A percentile compares a stretch with the other conserved stretches of the same genome.
phyloP scores from a whole-genome alignment of 2,113 vertebrate species.

The Gulo gulo region DNA sequence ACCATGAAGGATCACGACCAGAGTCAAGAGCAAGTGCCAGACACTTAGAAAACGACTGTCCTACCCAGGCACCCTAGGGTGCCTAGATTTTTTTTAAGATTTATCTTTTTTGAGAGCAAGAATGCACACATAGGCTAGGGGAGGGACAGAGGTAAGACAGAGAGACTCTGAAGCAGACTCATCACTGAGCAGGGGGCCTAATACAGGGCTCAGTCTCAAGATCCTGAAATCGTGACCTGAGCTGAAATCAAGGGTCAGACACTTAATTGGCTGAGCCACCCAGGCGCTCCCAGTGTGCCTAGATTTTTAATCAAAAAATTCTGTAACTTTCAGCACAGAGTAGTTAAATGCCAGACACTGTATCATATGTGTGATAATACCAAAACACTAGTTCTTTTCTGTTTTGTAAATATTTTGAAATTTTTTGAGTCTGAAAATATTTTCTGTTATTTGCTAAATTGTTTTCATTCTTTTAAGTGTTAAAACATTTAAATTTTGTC shows the following conservation, averaged over 20 bases:
- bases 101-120: not conserved
- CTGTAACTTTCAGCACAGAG: not conserved
- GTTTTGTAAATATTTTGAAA: constrained; percentile 7
- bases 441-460: not conserved
- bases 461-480: not conserved
- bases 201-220: not conserved
- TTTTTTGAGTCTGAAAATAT: not conserved
- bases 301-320: not conserved
- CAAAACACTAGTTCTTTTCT: not conserved
- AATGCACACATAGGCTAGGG: not conserved
- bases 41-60: not conserved
- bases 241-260: not conserved
- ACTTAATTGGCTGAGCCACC: not conserved
- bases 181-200: not conserved
- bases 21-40: not conserved
- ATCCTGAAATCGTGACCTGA: not conserved
- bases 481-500: constrained; percentile 39
- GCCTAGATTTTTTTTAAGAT: not conserved
- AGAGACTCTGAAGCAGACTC: not conserved
- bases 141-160: not conserved
- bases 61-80: not conserved
- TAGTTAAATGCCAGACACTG: not conserved
- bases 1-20: not conserved
- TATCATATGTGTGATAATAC: not conserved
- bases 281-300: not conserved